Percentiles rank a stretch among this genome's conserved stretches.
phyloP scores from a whole-genome alignment of 2,113 vertebrate genomes.

The Nyctibius bracteatus region DNA sequence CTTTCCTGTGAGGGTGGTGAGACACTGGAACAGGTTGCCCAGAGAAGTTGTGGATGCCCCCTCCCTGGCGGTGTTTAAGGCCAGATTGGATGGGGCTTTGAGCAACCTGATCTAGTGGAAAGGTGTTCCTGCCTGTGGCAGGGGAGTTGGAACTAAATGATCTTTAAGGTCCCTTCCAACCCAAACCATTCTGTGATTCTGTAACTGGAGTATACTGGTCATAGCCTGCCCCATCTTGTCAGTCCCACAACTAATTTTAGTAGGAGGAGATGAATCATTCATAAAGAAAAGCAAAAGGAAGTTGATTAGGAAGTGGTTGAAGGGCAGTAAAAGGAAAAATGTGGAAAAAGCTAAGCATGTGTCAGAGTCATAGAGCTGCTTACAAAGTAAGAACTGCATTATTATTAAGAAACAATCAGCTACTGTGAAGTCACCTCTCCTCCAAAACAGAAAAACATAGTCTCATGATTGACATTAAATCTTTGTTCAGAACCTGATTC shows the following conservation, averaged over 20 bases:
- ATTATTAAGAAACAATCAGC: neutral
- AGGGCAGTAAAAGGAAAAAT: neutral
- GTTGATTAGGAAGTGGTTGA: neutral
- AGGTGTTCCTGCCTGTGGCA: too few relatives aligned
- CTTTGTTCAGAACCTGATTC: neutral
- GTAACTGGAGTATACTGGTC: neutral
- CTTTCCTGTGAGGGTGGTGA: too few relatives aligned
- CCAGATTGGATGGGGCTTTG: too few relatives aligned
- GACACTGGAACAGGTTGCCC: too few relatives aligned
- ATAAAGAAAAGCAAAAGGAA: neutral
- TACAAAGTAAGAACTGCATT: neutral
- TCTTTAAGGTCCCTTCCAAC: too few relatives aligned
- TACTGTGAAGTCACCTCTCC: neutral
- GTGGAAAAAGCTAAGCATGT: neutral
- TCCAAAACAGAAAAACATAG: neutral
- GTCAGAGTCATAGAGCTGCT: neutral
- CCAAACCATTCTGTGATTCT: too few relatives aligned
- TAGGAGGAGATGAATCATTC: neutral
- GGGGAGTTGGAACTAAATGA: too few relatives aligned
- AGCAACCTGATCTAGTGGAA: too few relatives aligned
- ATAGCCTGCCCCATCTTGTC: neutral
- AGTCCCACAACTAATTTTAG: neutral
- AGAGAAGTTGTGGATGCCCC: too few relatives aligned
- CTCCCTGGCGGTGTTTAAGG: too few relatives aligned
- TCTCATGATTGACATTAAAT: neutral